Conservation (phyloP, 2,797 vertebrate species). For the Melanotaenia trifasciata region DNA sequence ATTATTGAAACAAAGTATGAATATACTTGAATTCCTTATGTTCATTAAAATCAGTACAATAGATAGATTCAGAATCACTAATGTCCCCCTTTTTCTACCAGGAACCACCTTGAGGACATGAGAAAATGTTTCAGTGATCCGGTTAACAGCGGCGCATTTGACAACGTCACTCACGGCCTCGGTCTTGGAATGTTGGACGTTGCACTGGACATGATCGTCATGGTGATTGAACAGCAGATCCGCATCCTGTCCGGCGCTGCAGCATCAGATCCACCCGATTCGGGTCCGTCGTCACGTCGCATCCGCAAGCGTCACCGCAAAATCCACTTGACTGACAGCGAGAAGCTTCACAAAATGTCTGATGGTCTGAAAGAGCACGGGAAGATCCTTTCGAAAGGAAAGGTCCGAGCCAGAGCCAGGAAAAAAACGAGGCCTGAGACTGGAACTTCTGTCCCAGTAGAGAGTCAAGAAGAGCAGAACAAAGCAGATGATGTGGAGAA, state of each 20-base stretch:
- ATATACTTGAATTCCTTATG: not conserved
- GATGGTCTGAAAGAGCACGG: slow-evolving; percentile 66
- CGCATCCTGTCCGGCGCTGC: slow-evolving; percentile 82
- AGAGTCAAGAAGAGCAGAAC: slow-evolving; percentile 42
- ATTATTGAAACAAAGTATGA: slow-evolving; percentile 86
- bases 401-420: slow-evolving; percentile 61
- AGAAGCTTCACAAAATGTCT: slow-evolving; percentile 53
- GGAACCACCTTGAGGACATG: slow-evolving; percentile 86
- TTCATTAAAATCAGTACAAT: not conserved
- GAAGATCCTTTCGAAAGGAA: slow-evolving; percentile 71
- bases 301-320: slow-evolving; percentile 82
- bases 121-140: slow-evolving; percentile 83
- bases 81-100: slow-evolving; percentile 34
- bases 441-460: slow-evolving; percentile 7
- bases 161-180: slow-evolving; percentile 84
- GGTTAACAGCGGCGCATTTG: slow-evolving; percentile 77
- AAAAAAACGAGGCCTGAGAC: slow-evolving; percentile 71
- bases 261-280: slow-evolving; percentile 72
- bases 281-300: slow-evolving; percentile 62
- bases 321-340: slow-evolving; percentile 41
- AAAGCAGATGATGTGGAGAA: slow-evolving; percentile 71
- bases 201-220: slow-evolving; percentile 81
- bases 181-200: slow-evolving; percentile 85
- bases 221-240: slow-evolving; percentile 84
- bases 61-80: not conserved